Conservation (phyloP, 2,888 invertebrate species). For the Dynastes tityus region DNA sequence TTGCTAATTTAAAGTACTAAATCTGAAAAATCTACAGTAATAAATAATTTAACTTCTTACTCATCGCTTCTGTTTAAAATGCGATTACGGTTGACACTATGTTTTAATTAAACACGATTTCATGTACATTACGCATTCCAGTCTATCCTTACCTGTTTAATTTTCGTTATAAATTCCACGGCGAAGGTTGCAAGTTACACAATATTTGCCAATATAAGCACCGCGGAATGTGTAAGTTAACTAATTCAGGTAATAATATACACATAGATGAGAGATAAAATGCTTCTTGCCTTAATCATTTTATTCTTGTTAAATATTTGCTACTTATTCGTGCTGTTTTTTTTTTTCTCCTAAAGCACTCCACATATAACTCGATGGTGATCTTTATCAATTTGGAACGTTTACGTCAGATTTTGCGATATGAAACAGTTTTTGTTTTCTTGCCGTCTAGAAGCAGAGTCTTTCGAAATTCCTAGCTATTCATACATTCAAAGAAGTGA, state of each 20-base stretch:
- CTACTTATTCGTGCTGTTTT: slow-evolving; percentile 25
- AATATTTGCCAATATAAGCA: slow-evolving; percentile 40
- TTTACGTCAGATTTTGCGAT: not conserved
- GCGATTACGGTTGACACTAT: not conserved
- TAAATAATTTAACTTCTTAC: not conserved
- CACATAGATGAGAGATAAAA: slow-evolving; percentile 21
- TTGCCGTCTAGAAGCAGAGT: no score
- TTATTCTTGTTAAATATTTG: slow-evolving; percentile 42
- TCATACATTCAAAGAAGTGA: no score
- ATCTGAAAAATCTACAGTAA: not conserved
- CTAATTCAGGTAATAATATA: slow-evolving; percentile 22
- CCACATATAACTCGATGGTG: slow-evolving; percentile 1
- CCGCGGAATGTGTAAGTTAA: slow-evolving; percentile 21
- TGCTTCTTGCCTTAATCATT: slow-evolving; percentile 32
- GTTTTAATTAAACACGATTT: slow-evolving; percentile 28
- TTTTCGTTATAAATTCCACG: slow-evolving; percentile 32
- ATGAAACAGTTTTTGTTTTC: no score
- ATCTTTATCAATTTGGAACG: slow-evolving; percentile 25
- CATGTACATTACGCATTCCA: slow-evolving; percentile 34
- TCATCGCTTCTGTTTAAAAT: not conserved
- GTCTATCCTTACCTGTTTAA: slow-evolving; percentile 5
- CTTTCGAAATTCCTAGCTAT: no score
- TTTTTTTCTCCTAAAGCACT: slow-evolving; percentile 15
- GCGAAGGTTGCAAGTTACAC: slow-evolving; percentile 31
- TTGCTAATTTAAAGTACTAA: not conserved